Conservation (phyloP, 2,797 vertebrate species). For the Hephaestus fuliginosus region DNA sequence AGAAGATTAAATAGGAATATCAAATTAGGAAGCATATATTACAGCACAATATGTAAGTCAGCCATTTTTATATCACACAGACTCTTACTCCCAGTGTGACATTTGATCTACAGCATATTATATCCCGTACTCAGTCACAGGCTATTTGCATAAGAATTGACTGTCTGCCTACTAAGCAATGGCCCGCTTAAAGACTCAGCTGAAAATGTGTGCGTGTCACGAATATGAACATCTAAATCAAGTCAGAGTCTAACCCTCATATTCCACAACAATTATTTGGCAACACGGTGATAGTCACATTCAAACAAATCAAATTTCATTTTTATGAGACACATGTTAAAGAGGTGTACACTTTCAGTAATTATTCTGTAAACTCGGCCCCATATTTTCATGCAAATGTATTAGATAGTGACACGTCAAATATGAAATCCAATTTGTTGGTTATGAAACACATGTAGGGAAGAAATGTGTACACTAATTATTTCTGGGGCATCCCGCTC, state of each 20-base stretch:
- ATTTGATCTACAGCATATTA: conserved; percentile 88
- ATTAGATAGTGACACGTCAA: conserved; percentile 98
- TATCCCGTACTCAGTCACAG: conserved; percentile 75
- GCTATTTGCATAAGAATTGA: conserved; percentile 88
- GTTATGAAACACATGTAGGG: conserved; percentile 99
- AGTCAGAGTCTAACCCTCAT: conserved; percentile 85
- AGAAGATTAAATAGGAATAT: conserved; percentile 81
- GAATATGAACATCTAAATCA: conserved; percentile 84
- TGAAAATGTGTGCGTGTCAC: conserved; percentile 79
- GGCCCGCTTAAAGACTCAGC: conserved; percentile 83
- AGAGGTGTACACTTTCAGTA: conserved; percentile 99
- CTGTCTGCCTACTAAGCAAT: conserved; percentile 84
- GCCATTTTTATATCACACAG: conserved; percentile 84
- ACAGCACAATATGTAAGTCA: conserved; percentile 86
- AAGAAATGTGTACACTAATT: conserved; percentile 98
- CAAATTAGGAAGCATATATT: conserved; percentile 83
- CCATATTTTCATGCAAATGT: conserved; percentile 96
- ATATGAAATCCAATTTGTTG: conserved; percentile 98
- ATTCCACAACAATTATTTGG: conserved; percentile 89
- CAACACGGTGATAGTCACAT: conserved; percentile 87
- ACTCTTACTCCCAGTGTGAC: conserved; percentile 85
- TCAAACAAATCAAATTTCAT: conserved; percentile 97
- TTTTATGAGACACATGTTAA: conserved; percentile 98
- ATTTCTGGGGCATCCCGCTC: conserved; percentile 92
- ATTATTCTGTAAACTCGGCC: conserved; percentile 94